phyloP scores from a whole-genome alignment of 2,888 invertebrate genomes.

The Pristionchus maxplancki region DNA sequence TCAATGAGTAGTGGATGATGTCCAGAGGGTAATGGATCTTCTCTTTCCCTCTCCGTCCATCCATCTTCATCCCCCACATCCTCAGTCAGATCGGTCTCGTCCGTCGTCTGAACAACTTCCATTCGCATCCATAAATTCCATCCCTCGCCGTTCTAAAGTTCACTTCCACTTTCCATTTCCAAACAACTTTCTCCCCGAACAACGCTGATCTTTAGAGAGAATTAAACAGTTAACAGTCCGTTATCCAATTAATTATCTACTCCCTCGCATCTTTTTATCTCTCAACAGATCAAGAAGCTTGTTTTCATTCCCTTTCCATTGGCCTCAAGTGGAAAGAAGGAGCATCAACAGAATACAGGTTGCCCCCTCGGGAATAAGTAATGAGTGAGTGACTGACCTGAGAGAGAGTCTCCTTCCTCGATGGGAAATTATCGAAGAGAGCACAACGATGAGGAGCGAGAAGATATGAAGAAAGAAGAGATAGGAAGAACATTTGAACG shows the following conservation, averaged over 20 bases:
- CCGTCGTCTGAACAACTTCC: not conserved
- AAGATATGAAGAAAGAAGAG: constrained; percentile 68
- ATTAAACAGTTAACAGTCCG: not conserved
- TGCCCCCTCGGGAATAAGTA: not conserved
- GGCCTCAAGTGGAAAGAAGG: not conserved
- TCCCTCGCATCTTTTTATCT: not conserved
- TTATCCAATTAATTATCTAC: not conserved
- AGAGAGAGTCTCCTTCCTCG: constrained; percentile 41
- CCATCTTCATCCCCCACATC: not conserved
- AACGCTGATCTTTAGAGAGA: not conserved
- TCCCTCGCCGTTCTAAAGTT: not conserved
- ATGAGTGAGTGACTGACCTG: constrained; percentile 5
- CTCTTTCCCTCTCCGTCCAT: constrained; percentile 15
- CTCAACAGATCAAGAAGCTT: not conserved
- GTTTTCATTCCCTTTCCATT: constrained; percentile 4
- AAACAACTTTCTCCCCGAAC: not conserved
- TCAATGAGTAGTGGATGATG: constrained; percentile 38
- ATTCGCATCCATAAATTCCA: not conserved
- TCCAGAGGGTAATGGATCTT: not conserved
- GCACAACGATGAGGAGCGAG: constrained; percentile 68
- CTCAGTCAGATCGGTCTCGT: constrained; percentile 32
- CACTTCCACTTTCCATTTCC: not conserved
- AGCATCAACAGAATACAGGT: constrained; percentile 7
- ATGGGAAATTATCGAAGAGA: constrained; percentile 64
- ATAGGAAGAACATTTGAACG: constrained; percentile 72